Evolutionary conservation across 2,797 vertebrate species (phyloP).

Genomic region (Cuculus canorus): DNA sequence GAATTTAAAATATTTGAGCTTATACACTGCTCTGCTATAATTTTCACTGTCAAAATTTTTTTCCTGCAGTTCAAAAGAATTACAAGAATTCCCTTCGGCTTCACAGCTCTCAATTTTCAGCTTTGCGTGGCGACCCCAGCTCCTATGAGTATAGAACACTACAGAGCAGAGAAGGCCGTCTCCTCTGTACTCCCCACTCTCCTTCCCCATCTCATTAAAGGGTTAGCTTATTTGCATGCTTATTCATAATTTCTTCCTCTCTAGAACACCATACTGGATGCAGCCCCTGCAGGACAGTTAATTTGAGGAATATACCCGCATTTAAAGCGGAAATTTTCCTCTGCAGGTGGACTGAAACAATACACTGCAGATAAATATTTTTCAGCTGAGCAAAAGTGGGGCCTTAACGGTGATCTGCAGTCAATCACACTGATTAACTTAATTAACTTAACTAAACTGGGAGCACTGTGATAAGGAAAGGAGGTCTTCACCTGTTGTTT

Average conservation of each 20-base stretch:
- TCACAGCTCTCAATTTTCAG: conserved; percentile 5
- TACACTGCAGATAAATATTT: background rate
- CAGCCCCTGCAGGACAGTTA: background rate
- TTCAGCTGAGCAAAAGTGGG: background rate
- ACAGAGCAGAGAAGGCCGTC: background rate
- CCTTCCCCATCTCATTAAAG: background rate
- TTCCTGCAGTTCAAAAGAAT: conserved; percentile 26
- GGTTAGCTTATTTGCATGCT: background rate
- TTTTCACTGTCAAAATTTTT: conserved; percentile 21
- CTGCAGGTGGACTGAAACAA: background rate
- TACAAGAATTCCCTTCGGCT: conserved; percentile 15
- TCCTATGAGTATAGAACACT: background rate
- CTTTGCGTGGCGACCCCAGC: background rate
- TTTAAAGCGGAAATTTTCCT: background rate
- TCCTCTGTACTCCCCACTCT: background rate
- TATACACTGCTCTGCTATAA: background rate
- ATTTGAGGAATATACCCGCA: background rate
- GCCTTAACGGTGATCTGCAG: background rate
- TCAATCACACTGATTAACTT: background rate
- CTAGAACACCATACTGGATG: background rate
- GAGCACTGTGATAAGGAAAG: background rate
- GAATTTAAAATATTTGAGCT: conserved; percentile 13
- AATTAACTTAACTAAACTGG: background rate
- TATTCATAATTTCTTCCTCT: background rate
- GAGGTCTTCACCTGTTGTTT: background rate